phyloP scores from a whole-genome alignment of 2,888 invertebrate genomes.

The Andrena fulva region DNA sequence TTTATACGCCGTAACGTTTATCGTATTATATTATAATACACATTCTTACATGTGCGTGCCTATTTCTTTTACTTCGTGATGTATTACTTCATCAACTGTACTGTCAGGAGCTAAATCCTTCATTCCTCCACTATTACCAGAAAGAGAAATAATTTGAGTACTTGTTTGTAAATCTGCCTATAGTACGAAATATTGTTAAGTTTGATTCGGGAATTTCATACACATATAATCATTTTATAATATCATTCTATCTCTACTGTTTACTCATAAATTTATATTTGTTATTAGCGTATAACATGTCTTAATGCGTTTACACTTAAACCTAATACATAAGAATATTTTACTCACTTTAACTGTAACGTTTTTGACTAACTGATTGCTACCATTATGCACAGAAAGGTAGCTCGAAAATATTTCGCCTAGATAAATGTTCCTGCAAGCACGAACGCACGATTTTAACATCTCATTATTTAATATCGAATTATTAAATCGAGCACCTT shows the following conservation, averaged over 20 bases:
- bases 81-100: constrained; percentile 97
- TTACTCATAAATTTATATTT: background rate
- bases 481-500: no score
- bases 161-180: constrained; percentile 97
- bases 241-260: constrained; percentile 1
- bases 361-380: constrained; percentile 92
- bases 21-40: background rate
- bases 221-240: constrained; percentile 81
- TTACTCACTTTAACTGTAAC: constrained; percentile 91
- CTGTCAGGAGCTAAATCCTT: constrained; percentile 89
- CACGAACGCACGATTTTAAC: background rate
- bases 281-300: background rate
- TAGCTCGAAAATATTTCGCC: constrained; percentile 99
- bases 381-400: constrained; percentile 98
- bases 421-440: constrained; percentile 94
- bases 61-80: constrained; percentile 99
- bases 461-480: background rate
- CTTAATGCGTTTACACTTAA: background rate
- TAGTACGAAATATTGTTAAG: constrained; percentile 13
- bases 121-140: constrained; percentile 88
- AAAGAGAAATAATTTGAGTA: constrained; percentile 93
- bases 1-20: background rate
- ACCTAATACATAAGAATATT: constrained; percentile 17
- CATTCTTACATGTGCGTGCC: constrained; percentile 96
- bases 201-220: constrained; percentile 5